Conservation (phyloP, 1,140 invertebrate species). For the Drosophila truncata region DNA sequence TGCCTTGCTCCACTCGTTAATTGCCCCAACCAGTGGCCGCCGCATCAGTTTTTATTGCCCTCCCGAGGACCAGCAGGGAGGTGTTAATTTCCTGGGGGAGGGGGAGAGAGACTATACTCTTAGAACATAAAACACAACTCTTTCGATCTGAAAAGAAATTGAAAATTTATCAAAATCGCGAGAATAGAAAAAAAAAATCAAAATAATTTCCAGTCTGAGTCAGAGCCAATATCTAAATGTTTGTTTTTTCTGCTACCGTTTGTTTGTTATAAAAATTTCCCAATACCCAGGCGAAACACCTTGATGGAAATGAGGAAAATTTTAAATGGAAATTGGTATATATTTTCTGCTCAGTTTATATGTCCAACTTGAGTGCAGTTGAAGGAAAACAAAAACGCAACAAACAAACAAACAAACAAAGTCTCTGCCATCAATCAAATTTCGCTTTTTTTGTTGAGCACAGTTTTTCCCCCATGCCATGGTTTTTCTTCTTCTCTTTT, state of each 20-base stretch:
- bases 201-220: conserved; percentile 32
- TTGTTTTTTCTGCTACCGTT: conserved; percentile 29
- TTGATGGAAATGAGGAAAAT: conserved; percentile 18
- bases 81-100: conserved; percentile 47
- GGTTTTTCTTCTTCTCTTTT: conserved; percentile 6
- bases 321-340: conserved; percentile 30
- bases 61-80: conserved; percentile 36
- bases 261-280: conserved; percentile 44
- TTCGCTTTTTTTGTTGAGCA: conserved; percentile 34
- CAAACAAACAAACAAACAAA: conserved; percentile 28
- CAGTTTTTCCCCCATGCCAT: conserved; percentile 5
- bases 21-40: conserved; percentile 61
- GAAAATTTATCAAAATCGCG: conserved; percentile 40
- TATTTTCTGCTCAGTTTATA: conserved; percentile 32
- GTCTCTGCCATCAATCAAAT: conserved; percentile 49
- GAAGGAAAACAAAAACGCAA: conserved; percentile 18
- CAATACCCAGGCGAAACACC: conserved; percentile 14
- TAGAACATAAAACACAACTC: conserved; percentile 25
- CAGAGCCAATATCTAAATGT: conserved; percentile 20
- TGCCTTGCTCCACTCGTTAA: conserved; percentile 59
- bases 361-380: conserved; percentile 40
- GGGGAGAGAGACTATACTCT: not conserved
- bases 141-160: conserved; percentile 7
- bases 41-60: conserved; percentile 63
- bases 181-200: conserved; percentile 3